Evolutionary conservation across 2,888 invertebrate genomes (phyloP).

Genomic region (Mamestra brassicae): DNA sequence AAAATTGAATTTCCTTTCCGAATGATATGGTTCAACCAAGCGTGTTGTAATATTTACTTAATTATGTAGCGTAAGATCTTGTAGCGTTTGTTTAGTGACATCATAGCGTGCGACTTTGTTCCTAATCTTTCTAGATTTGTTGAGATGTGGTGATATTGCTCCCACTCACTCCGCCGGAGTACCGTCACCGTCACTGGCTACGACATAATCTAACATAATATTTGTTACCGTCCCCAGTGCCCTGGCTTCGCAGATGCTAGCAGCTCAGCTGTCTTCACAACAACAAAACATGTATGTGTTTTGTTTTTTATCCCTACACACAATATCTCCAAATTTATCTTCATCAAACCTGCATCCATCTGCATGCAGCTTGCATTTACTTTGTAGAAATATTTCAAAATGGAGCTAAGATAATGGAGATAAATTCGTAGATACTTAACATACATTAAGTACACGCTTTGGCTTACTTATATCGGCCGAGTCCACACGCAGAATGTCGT

Average conservation of each 20-base stretch:
- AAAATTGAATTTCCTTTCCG: conserved; percentile 32
- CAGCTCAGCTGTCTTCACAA: conserved; percentile 97
- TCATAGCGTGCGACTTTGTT: conserved; percentile 83
- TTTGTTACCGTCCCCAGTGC: conserved; percentile 95
- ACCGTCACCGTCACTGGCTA: conserved; percentile 73
- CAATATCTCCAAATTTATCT: conserved; percentile 79
- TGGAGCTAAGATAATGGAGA: conserved; percentile 71
- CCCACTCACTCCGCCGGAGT: conserved; percentile 67
- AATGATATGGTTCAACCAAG: conserved; percentile 36
- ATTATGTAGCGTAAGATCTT: conserved; percentile 33
- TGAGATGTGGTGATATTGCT: conserved; percentile 67
- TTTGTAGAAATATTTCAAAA: conserved; percentile 48
- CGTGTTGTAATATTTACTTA: conserved; percentile 26
- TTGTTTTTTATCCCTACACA: conserved; percentile 85
- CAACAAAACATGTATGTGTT: conserved; percentile 98
- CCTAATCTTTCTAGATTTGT: conserved; percentile 59
- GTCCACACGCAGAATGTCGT: conserved; percentile 87
- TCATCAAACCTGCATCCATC: conserved; percentile 55
- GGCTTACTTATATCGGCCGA: conserved; percentile 80
- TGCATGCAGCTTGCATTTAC: conserved; percentile 40
- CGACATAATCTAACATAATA: conserved; percentile 84
- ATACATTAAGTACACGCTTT: conserved; percentile 89
- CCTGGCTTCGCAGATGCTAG: conserved; percentile 99
- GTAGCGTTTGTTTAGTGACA: conserved; percentile 34
- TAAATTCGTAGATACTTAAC: conserved; percentile 85